phyloP scores from a whole-genome alignment of 2,797 vertebrate genomes.

The Cygnus olor region DNA sequence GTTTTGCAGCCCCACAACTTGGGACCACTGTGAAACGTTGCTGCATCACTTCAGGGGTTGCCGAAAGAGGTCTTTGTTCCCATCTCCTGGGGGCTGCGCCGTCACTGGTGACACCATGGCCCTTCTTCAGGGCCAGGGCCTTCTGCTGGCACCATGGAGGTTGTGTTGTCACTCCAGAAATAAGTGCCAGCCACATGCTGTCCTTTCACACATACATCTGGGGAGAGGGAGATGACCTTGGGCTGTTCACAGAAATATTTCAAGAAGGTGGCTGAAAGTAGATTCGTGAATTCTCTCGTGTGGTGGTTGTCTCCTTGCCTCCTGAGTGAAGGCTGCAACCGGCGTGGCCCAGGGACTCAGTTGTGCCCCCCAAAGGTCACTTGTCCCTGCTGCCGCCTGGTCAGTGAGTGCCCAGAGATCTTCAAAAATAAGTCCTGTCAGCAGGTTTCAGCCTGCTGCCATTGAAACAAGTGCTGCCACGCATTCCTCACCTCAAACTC shows the following conservation, averaged over 20 bases:
- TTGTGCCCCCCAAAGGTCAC: not conserved
- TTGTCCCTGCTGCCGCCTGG: not conserved
- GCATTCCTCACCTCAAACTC: not conserved
- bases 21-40: not conserved
- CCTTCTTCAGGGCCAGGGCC: not conserved
- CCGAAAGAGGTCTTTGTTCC: not conserved
- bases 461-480: accelerated
- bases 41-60: not conserved
- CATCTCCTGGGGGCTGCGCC: not conserved
- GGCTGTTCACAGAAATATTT: not conserved
- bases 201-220: accelerated
- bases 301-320: not conserved
- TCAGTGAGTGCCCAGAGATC: accelerated
- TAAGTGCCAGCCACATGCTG: accelerated
- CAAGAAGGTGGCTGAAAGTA: not conserved
- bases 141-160: not conserved
- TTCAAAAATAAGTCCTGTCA: not conserved
- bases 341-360: not conserved
- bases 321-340: too few species aligned
- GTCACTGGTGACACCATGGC: accelerated
- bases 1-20: not conserved
- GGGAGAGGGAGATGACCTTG: not conserved
- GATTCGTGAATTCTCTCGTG: not conserved
- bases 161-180: not conserved
- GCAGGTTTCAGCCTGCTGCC: not conserved